Base-by-base conservation (phyloP, 2,113 vertebrate genomes). In the Trematomus loennbergii region DNA sequence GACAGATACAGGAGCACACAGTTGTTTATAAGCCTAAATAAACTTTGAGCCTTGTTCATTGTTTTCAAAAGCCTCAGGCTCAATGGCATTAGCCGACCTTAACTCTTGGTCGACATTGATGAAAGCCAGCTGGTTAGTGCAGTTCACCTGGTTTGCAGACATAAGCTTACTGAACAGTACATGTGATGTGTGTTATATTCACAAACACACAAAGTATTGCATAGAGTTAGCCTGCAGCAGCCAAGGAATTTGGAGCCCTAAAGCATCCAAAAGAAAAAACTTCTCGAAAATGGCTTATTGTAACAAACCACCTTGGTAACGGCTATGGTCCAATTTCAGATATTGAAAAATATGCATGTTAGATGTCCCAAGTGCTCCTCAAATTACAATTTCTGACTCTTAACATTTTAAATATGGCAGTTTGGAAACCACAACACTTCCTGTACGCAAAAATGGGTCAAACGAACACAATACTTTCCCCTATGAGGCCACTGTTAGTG, bases 71-170 rank as follows among this genome's bases (percentile, higher is more conserved):
- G 57, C 48, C 72, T 33, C n/a, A 18, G 59, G 72, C 75, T 57
- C 11, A 40, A 18, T 69, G 7, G 17, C 0, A 10, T 69, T 55
- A 55, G 45, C 22, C 69, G 22, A 48, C 63, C 33, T 13, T n/a
- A 48, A 2, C 45, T 43, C 20, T 45, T 36, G 22, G 50, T 9
- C 9, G 9, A 40, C 10, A 1, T 3, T 29, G 25, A 65, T 74
- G 55, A 77, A 66, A 75, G 33, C 55, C 61, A 70, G 66, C 65
- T 86, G 81, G 75, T 80, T 49, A 8, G 73, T 76, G 78, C 45
- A 11, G 72, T 83, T 82, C 62, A 82, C 86, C 90, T 78, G 75
- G 82, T 85, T 82, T 79, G 64, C 43, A 87, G 57, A 67, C 53
- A 33, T 20, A 80, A 64, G 18, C 33, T 40, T 9, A 55, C 40